Conservation (phyloP, 2,888 invertebrate genomes). For the Lobophora halterata region DNA sequence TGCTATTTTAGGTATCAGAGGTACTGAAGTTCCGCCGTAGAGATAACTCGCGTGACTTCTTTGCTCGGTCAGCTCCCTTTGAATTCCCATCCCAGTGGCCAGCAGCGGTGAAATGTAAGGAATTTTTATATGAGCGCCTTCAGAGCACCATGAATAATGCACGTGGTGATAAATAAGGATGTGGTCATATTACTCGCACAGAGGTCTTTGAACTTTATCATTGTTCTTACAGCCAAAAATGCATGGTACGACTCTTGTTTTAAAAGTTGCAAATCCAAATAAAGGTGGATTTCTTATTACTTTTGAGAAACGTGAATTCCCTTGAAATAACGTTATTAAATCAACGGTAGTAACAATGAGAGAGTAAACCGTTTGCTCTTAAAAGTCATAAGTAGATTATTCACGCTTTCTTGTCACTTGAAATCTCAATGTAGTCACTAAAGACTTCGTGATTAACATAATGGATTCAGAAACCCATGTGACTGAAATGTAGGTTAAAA, state of each 20-base stretch:
- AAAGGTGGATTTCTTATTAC: too few relatives aligned
- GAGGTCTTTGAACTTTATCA: conserved; percentile 13
- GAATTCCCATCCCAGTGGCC: conserved; percentile 41
- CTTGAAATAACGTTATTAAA: too few relatives aligned
- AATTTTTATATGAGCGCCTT: conserved; percentile 58
- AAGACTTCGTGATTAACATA: conserved; percentile 19
- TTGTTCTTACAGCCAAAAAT: neutral
- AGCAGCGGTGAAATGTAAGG: conserved; percentile 52
- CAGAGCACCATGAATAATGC: conserved; percentile 67
- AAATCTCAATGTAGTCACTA: conserved; percentile 17
- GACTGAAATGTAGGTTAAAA: conserved; percentile 14
- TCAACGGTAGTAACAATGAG: neutral
- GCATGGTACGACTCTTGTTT: too few relatives aligned
- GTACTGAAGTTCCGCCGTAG: too few relatives aligned
- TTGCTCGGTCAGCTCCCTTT: too few relatives aligned
- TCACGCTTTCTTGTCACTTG: conserved; percentile 23
- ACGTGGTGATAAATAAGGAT: conserved; percentile 35
- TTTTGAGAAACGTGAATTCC: too few relatives aligned
- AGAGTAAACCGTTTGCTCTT: conserved; percentile 11
- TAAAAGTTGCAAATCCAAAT: too few relatives aligned
- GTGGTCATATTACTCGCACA: conserved; percentile 18
- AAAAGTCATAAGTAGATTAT: conserved; percentile 15
- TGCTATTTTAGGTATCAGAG: too few relatives aligned
- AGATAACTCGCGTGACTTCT: too few relatives aligned
- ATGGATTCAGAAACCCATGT: conserved; percentile 16